Percentiles rank a stretch among this genome's conserved stretches.
These are phyloP conservation scores for Zhuqinia jingwanae DNA, from an alignment of 2,888 invertebrate species.

Conservation along the genomic window DNA sequence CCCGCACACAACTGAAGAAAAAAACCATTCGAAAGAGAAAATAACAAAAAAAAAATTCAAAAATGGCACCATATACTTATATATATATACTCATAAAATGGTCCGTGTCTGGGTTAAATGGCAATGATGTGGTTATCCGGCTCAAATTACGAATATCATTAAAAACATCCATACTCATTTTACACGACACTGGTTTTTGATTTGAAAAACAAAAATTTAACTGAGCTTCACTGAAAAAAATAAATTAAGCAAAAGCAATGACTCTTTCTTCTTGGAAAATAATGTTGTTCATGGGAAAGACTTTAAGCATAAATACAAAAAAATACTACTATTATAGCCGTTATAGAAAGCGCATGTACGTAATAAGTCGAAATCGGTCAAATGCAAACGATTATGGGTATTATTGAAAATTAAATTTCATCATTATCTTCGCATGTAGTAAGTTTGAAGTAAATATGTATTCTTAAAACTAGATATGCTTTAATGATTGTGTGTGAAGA, in stretches of 20 bases:
- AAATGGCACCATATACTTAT: too few relatives aligned
- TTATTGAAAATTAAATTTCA: not conserved
- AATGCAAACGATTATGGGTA: constrained; percentile 34
- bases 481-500: not conserved
- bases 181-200: not conserved
- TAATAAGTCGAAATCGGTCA: not conserved
- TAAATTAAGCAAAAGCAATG: constrained; percentile 24
- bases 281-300: constrained; percentile 61
- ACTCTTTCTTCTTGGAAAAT: constrained; percentile 22
- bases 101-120: too few relatives aligned
- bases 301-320: not conserved
- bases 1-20: too few relatives aligned
- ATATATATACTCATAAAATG: too few relatives aligned
- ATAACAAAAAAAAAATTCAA: too few relatives aligned
- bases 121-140: not conserved
- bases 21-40: too few relatives aligned
- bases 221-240: constrained; percentile 38
- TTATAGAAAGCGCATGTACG: not conserved
- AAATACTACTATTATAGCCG: not conserved
- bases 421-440: not conserved
- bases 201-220: not conserved
- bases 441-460: too few relatives aligned
- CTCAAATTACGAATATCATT: constrained; percentile 7
- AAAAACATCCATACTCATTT: not conserved
- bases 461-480: not conserved